Percentiles rank a stretch among this genome's conserved stretches.
These are phyloP conservation scores for Tragelaphus imberbis DNA, from an alignment of 2,113 vertebrate species.

Conservation along the genomic window DNA sequence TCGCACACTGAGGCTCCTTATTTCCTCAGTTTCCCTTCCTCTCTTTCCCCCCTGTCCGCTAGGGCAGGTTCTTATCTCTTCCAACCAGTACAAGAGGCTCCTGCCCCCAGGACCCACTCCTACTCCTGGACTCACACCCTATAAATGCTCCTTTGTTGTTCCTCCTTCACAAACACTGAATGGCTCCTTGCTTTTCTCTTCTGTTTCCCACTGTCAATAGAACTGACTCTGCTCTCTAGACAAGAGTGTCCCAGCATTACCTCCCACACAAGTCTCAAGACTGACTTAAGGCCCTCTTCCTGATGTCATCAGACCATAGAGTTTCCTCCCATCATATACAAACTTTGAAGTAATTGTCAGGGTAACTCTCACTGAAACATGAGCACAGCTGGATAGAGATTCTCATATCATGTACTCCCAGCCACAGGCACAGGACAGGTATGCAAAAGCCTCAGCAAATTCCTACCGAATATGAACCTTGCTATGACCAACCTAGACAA, in stretches of 20 bases:
- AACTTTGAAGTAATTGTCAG: not conserved
- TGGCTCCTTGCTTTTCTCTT: not conserved
- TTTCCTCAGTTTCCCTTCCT: not conserved
- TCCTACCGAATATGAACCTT: not conserved
- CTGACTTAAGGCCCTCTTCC: not conserved
- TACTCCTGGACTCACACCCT: not conserved
- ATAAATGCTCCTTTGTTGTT: not conserved
- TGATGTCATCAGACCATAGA: not conserved
- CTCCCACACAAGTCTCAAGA: no score
- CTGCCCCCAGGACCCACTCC: not conserved
- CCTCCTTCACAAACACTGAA: not conserved
- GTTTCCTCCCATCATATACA: not conserved
- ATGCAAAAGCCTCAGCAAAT: rapidly evolving
- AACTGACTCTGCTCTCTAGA: not conserved
- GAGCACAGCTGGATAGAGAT: not conserved
- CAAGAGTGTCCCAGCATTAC: not conserved
- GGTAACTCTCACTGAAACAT: not conserved
- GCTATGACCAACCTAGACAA: not conserved
- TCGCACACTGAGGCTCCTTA: not conserved
- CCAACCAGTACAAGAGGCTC: not conserved
- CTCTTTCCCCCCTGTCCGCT: not conserved
- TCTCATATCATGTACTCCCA: not conserved
- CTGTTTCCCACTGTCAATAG: not conserved
- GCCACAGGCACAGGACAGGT: not conserved
- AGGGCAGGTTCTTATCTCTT: not conserved